phyloP scores from a whole-genome alignment of 2,797 vertebrate genomes.

The Squalus acanthias region DNA sequence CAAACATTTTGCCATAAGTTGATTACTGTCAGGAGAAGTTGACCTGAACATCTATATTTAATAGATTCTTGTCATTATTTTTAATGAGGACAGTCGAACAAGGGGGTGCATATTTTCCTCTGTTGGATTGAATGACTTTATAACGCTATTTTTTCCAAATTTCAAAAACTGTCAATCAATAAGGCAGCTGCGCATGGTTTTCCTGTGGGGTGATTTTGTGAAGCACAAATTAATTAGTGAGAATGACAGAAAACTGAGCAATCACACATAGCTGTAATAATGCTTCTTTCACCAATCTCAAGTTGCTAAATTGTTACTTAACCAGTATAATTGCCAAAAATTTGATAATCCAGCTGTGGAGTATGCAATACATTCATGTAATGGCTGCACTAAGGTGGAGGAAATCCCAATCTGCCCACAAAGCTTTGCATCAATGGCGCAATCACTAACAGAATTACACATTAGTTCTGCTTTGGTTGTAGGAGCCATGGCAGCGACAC shows the following conservation, averaged over 20 bases:
- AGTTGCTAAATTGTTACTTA: constrained; percentile 6
- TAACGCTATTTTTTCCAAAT: constrained; percentile 27
- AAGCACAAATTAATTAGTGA: constrained; percentile 34
- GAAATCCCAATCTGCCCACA: not conserved
- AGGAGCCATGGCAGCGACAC: not conserved
- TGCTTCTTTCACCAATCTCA: not conserved
- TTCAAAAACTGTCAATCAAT: constrained; percentile 23
- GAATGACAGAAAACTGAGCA: constrained; percentile 26
- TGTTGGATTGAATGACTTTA: not conserved
- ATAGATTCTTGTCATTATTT: constrained; percentile 27
- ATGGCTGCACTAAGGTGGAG: not conserved
- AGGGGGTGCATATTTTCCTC: not conserved
- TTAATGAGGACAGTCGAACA: constrained; percentile 16
- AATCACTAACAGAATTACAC: not conserved
- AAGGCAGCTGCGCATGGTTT: not conserved
- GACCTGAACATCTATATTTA: constrained; percentile 12
- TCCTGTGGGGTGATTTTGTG: constrained; percentile 18
- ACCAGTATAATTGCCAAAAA: constrained; percentile 11
- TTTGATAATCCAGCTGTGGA: not conserved
- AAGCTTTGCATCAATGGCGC: not conserved
- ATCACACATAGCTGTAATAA: not conserved
- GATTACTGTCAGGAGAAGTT: not conserved
- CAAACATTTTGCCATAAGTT: not conserved
- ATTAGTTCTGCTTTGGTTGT: not conserved
- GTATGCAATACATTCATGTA: not conserved